Base-by-base conservation (phyloP, 2,797 vertebrate genomes). In the Callimico goeldii region DNA sequence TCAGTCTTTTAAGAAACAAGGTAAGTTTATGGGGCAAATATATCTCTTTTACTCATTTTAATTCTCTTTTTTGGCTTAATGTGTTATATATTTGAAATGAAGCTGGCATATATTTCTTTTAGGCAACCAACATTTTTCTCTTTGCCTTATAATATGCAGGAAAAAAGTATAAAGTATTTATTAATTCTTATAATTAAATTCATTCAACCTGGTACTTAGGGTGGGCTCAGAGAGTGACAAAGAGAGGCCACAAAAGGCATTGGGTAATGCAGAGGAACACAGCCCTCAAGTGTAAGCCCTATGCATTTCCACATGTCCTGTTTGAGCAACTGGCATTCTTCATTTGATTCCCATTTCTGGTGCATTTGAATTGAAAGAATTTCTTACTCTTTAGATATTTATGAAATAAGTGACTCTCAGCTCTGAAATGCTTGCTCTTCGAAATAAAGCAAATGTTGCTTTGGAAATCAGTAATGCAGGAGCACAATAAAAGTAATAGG, bases 1-100 rank as follows among this genome's bases (percentile, higher is more conserved):
- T 85, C 26, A 90, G n/a, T 55, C 39, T 93, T 92, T 83, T 76
- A 90, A 79, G 70, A 96, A 95, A 81, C 15, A 64, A 88, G 19
- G 5, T 7, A 88, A 5, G 4, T 67, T n/a, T 87, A 5, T 10
- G 20, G 14, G 28, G 14, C 19, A 83, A 81, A 43, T 84, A 24
- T 76, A 22, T 52, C 93, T 80, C 5, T 75, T 80, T 46, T 76
- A 46, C 22, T 76, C 43, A 46, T 82, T 95, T 92, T 76, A 75
- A 30, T 43, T 88, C 33, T 52, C 4, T 24, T 50, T 90, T 90
- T 77, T 43, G 36, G 13, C 22, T 89, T 36, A 39, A 8, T 81
- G 80, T 89, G 14, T 15, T 94, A n/a, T 13, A 48, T 88, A 22
- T 83, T 88, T 94, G 20, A 75, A 91, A 96, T 15, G 67, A 67